These are phyloP conservation scores for Chironomus tentans DNA, from an alignment of 2,888 invertebrate species.

Conservation along the genomic window DNA sequence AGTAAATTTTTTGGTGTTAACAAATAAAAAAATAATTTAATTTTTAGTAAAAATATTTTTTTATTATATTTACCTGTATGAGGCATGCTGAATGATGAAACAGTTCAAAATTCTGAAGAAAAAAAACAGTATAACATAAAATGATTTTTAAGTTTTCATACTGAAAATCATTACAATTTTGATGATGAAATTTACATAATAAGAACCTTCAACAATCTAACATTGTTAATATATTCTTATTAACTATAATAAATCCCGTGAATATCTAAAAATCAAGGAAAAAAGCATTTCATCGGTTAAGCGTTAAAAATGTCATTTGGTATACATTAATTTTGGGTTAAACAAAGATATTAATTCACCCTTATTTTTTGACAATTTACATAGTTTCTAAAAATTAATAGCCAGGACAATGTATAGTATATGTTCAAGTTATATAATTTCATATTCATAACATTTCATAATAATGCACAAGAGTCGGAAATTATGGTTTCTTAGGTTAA, in stretches of 20 bases:
- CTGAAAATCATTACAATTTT: not conserved
- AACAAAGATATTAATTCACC: slow-evolving; percentile 24
- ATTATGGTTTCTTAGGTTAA: not conserved
- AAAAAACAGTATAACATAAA: too few species aligned
- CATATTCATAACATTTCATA: slow-evolving; percentile 21
- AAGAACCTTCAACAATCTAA: not conserved
- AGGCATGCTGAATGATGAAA: not conserved
- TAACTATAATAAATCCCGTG: not conserved
- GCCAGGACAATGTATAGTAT: slow-evolving; percentile 17
- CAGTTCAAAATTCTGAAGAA: too few species aligned
- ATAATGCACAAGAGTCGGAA: slow-evolving; percentile 1
- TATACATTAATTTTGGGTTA: not conserved
- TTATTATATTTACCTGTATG: not conserved
- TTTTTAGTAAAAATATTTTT: not conserved
- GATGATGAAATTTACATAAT: not conserved
- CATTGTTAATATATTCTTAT: not conserved
- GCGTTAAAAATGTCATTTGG: slow-evolving; percentile 14
- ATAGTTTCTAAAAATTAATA: slow-evolving; percentile 10
- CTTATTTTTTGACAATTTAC: slow-evolving; percentile 11
- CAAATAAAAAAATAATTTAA: too few species aligned
- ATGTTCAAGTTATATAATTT: not conserved
- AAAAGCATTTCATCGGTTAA: not conserved
- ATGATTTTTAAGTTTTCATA: not conserved
- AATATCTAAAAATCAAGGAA: slow-evolving; percentile 1
- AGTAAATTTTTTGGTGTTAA: too few species aligned